These are phyloP conservation scores for Heliconius hermathena DNA, from an alignment of 1,140 invertebrate species.

Conservation along the genomic window DNA sequence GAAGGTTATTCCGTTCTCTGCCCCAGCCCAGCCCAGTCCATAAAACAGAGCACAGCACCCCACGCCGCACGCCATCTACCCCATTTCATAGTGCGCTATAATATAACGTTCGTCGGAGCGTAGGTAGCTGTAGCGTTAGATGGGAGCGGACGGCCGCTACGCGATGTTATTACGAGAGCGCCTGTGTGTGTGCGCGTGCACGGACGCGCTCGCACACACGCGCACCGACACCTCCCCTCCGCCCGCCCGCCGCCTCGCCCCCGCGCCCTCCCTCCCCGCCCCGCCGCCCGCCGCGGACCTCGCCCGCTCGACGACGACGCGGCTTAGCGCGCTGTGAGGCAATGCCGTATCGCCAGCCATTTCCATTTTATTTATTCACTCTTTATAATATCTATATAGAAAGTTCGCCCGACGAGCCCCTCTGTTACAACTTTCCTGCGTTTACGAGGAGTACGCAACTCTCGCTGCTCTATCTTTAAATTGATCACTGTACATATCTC, in stretches of 20 bases:
- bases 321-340: slow-evolving; percentile 72
- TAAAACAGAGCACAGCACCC: slow-evolving; percentile 44
- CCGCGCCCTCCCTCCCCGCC: slow-evolving; percentile 37
- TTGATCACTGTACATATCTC: not conserved
- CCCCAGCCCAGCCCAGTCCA: slow-evolving; percentile 48
- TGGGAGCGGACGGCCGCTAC: slow-evolving; percentile 69
- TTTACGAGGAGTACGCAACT: slow-evolving; percentile 42
- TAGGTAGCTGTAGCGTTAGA: slow-evolving; percentile 76
- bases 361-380: slow-evolving; percentile 51
- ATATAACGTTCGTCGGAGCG: slow-evolving; percentile 63
- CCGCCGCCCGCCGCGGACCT: slow-evolving; percentile 45
- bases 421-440: slow-evolving; percentile 73
- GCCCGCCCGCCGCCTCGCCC: slow-evolving; percentile 26
- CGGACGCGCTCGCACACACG: slow-evolving; percentile 50
- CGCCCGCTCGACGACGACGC: slow-evolving; percentile 59
- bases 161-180: slow-evolving; percentile 65
- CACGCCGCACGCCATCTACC: slow-evolving; percentile 69
- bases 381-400: slow-evolving; percentile 77
- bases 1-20: slow-evolving; percentile 42
- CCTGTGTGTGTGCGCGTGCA: slow-evolving; percentile 60
- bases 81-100: slow-evolving; percentile 70
- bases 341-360: slow-evolving; percentile 71
- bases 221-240: slow-evolving; percentile 31
- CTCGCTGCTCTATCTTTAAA: slow-evolving; percentile 9
- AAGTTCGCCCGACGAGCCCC: slow-evolving; percentile 76